Conservation (phyloP, 2,888 invertebrate genomes). For the Pandemis cinnamomeana region DNA sequence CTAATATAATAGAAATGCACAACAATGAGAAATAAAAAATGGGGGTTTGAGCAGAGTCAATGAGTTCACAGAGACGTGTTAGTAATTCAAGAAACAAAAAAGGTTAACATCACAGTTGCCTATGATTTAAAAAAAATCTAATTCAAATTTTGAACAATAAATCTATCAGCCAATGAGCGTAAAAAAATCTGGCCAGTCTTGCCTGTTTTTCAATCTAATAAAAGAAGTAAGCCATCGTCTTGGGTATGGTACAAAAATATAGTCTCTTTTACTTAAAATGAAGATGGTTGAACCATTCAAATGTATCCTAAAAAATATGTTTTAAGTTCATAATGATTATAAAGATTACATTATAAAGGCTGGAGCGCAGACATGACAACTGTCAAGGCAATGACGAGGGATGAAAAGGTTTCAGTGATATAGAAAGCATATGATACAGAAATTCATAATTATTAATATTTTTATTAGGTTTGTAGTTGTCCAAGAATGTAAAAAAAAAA, state of each 20-base stretch:
- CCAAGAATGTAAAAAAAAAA: no score
- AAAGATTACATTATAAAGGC: neutral
- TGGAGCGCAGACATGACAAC: neutral
- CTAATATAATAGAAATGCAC: slow-evolving; percentile 60
- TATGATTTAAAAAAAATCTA: slow-evolving; percentile 1
- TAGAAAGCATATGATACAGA: neutral
- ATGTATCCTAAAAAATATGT: neutral
- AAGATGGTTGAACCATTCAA: neutral
- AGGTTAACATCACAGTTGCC: neutral
- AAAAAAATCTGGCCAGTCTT: slow-evolving; percentile 1
- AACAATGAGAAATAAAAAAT: slow-evolving; percentile 74
- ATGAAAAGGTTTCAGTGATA: neutral
- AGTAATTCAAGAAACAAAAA: slow-evolving; percentile 30
- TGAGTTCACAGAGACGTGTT: slow-evolving; percentile 71
- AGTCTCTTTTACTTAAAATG: neutral
- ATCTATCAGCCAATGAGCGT: neutral
- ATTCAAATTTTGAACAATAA: slow-evolving; percentile 1
- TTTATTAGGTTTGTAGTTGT: no score
- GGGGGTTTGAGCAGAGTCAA: slow-evolving; percentile 83
- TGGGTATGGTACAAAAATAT: neutral
- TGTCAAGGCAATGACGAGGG: neutral
- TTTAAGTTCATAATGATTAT: neutral
- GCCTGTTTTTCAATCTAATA: neutral
- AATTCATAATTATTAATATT: no score
- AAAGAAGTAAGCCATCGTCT: neutral